These are phyloP conservation scores for Clupea harengus DNA, from an alignment of 2,113 vertebrate species.

Conservation along the genomic window DNA sequence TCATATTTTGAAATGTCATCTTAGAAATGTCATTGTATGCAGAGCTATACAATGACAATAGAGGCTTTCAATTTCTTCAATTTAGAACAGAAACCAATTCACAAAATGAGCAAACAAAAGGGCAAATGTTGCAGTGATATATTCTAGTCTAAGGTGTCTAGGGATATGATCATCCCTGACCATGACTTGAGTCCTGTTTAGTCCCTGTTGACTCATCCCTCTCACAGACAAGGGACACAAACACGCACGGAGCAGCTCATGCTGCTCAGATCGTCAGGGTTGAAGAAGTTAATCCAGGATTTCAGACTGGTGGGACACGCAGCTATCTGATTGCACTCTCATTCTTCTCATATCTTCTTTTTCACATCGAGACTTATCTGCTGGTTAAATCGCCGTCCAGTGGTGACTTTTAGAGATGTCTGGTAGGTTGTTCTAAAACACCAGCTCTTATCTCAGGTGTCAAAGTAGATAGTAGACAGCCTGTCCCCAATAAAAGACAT, in stretches of 20 bases:
- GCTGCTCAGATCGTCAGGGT: background rate
- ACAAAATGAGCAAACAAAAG: background rate
- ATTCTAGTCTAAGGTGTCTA: background rate
- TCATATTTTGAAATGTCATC: no score
- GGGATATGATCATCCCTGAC: background rate
- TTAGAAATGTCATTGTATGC: no score
- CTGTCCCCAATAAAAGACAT: no score
- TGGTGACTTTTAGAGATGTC: no score
- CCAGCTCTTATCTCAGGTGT: no score
- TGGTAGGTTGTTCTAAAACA: no score
- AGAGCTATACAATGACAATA: no score
- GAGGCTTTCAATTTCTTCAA: no score
- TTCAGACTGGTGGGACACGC: background rate
- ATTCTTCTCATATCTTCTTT: background rate
- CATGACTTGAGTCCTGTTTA: background rate
- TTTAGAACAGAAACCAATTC: no score
- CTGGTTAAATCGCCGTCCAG: background rate
- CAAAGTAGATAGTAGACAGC: no score
- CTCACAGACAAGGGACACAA: background rate
- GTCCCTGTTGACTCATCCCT: background rate
- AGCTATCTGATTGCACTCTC: background rate
- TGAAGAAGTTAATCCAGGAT: slow-evolving; percentile 21
- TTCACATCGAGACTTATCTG: background rate
- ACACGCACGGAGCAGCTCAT: background rate
- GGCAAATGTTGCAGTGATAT: no score